Conservation (phyloP, 2,797 vertebrate species). For the Balearica regulorum region DNA sequence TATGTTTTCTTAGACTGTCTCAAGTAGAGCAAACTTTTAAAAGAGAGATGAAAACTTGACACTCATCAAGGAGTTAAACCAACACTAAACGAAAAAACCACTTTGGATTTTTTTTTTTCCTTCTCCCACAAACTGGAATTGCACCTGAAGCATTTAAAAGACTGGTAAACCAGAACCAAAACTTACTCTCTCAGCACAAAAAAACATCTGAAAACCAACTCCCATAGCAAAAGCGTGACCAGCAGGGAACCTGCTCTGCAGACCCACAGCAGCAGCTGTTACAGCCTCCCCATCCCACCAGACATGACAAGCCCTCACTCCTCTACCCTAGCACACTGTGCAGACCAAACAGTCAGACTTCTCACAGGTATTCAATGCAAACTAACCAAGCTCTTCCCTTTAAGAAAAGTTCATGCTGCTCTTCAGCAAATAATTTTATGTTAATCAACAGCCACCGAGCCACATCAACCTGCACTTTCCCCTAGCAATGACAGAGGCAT, state of each 20-base stretch:
- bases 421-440: background rate
- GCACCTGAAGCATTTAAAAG: background rate
- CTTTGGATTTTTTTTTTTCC: background rate
- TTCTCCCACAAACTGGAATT: background rate
- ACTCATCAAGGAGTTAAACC: background rate
- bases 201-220: background rate
- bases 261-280: background rate
- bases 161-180: background rate
- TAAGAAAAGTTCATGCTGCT: background rate
- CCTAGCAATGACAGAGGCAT: background rate
- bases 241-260: background rate
- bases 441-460: background rate
- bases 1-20: background rate
- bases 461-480: background rate
- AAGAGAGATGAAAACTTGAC: background rate
- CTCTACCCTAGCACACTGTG: background rate
- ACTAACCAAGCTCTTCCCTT: background rate
- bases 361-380: fast-evolving
- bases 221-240: background rate
- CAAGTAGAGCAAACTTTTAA: background rate
- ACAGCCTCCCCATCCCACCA: background rate
- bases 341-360: background rate
- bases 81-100: background rate
- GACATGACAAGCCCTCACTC: background rate
- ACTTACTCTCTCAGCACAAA: background rate